Evolutionary conservation across 2,113 vertebrate species (phyloP).

Genomic region (Ochotona curzoniae): DNA sequence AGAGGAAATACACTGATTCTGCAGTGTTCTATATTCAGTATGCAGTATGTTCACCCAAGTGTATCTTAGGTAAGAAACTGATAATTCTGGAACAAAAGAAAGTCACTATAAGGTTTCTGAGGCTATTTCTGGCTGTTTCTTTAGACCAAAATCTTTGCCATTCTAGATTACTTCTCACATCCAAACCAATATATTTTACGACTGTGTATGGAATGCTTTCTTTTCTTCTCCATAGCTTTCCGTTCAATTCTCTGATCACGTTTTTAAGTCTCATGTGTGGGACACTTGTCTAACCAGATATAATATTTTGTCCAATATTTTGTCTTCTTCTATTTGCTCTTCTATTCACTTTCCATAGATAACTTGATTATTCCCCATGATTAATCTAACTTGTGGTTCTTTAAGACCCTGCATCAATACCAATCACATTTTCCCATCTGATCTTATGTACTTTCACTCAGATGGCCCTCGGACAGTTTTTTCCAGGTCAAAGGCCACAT

Average conservation of each 20-base stretch:
- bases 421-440: background rate
- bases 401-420: background rate
- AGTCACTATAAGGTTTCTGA: constrained; percentile 7
- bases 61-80: background rate
- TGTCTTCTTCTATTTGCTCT: background rate
- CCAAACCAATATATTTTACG: background rate
- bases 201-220: background rate
- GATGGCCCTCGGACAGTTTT: background rate
- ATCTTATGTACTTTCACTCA: background rate
- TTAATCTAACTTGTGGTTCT: background rate
- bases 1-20: background rate
- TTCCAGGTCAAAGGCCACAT: background rate
- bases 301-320: background rate
- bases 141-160: background rate
- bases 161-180: background rate
- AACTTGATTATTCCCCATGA: background rate
- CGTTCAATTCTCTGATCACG: background rate
- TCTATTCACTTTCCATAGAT: background rate
- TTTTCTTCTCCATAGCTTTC: background rate
- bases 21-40: background rate
- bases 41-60: background rate
- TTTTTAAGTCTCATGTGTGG: background rate
- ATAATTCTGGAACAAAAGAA: constrained; percentile 1
- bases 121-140: background rate
- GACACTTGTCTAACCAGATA: background rate